Evolutionary conservation across 2,797 vertebrate genomes (phyloP).

Genomic region (Amniataba percoides): DNA sequence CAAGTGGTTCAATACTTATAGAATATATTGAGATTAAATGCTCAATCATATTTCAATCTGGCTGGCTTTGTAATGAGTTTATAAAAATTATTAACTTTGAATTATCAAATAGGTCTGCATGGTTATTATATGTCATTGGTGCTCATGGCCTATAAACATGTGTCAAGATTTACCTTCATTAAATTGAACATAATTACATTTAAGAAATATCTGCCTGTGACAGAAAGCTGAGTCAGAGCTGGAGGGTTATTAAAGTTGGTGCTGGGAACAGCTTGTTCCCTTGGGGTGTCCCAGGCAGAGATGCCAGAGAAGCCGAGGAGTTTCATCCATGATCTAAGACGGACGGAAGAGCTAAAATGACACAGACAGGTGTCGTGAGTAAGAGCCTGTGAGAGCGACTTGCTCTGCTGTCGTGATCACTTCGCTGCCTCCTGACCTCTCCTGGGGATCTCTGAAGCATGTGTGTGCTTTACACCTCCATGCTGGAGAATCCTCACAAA

Average conservation of each 20-base stretch:
- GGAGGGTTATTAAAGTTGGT: conserved; percentile 17
- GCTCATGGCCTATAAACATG: not conserved
- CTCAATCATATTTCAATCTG: not conserved
- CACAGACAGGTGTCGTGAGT: conserved; percentile 69
- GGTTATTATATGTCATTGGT: not conserved
- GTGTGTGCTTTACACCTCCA: not conserved
- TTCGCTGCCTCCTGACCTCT: not conserved
- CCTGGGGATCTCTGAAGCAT: conserved; percentile 8
- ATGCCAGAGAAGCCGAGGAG: conserved; percentile 47
- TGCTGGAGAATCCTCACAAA: not conserved
- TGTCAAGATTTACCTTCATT: not conserved
- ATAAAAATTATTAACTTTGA: too few species aligned
- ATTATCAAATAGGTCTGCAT: not conserved
- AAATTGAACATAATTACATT: not conserved
- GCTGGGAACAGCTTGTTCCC: conserved; percentile 50
- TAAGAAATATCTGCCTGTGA: not conserved
- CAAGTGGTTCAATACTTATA: too few species aligned
- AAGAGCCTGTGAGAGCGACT: conserved; percentile 17
- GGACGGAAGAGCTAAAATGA: conserved; percentile 50
- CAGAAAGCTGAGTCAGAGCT: conserved; percentile 45
- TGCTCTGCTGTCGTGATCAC: not conserved
- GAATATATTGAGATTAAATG: not conserved
- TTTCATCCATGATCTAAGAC: conserved; percentile 50
- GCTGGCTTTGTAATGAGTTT: not conserved
- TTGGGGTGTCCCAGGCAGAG: conserved; percentile 25